A percentile compares a stretch with the other conserved stretches of the same genome.
Conservation (phyloP, 2,113 vertebrate genomes). For the Nannobrachium achirus region DNA sequence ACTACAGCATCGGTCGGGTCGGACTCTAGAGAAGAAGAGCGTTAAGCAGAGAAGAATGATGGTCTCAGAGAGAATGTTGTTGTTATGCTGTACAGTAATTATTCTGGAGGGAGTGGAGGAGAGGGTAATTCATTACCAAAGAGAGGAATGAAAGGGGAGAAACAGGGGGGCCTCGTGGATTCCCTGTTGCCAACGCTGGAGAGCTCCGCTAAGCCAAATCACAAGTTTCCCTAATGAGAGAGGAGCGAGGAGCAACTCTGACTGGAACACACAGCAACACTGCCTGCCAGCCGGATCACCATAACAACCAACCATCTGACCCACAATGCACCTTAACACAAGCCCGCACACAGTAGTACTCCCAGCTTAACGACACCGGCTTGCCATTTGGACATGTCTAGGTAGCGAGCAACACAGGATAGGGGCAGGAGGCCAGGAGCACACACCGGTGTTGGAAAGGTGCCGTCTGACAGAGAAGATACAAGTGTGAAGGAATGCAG, state of each 20-base stretch:
- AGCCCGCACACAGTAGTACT: slow-evolving; percentile 54
- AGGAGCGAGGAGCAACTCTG: slow-evolving; percentile 63
- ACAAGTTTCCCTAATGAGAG: slow-evolving; percentile 81
- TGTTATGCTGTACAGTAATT: slow-evolving; percentile 50
- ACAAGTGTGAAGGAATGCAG: too few relatives aligned
- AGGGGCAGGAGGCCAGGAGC: too few relatives aligned
- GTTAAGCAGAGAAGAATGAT: not conserved
- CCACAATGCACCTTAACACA: slow-evolving; percentile 78
- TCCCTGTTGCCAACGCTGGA: slow-evolving; percentile 53
- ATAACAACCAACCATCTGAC: slow-evolving; percentile 79
- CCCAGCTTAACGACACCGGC: slow-evolving; percentile 41
- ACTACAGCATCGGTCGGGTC: too few relatives aligned
- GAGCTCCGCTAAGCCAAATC: slow-evolving; percentile 77
- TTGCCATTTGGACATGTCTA: slow-evolving; percentile 34
- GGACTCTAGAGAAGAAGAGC: not conserved
- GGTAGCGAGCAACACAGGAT: slow-evolving; percentile 5
- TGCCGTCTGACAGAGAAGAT: too few relatives aligned
- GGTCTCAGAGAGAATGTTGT: slow-evolving; percentile 21
- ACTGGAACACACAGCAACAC: slow-evolving; percentile 60
- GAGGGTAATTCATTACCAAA: slow-evolving; percentile 45
- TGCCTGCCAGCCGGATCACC: slow-evolving; percentile 80
- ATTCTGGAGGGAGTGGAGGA: slow-evolving; percentile 38
- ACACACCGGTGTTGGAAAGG: too few relatives aligned
- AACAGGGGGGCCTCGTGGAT: slow-evolving; percentile 36
- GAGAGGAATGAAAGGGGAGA: slow-evolving; percentile 42